Percentiles rank a stretch among this genome's conserved stretches.
phyloP scores from a whole-genome alignment of 2,113 vertebrate species.

The Pitta sordida region DNA sequence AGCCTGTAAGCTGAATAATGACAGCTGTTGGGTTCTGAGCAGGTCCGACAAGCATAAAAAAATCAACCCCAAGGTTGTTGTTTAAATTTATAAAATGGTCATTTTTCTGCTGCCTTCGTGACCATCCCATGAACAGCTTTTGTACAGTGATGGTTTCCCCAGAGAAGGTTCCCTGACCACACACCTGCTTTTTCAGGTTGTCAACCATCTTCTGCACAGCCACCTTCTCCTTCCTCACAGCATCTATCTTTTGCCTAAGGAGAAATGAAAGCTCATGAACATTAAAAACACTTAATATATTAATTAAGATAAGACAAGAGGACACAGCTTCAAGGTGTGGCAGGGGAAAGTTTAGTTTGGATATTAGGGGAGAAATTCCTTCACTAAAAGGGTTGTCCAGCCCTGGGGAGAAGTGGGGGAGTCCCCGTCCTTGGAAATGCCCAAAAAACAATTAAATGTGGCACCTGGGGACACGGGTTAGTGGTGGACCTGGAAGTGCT shows the following conservation, averaged over 20 bases:
- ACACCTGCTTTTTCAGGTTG: constrained; percentile 85
- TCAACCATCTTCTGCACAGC: constrained; percentile 79
- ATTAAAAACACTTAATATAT: neutral
- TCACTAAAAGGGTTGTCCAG: neutral
- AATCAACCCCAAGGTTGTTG: neutral
- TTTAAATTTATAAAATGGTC: neutral
- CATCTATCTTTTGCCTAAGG: constrained; percentile 81
- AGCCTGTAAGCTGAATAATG: neutral
- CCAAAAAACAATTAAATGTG: neutral
- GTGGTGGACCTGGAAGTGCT: neutral
- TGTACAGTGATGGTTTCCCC: neutral
- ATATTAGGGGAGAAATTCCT: neutral
- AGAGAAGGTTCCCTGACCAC: neutral
- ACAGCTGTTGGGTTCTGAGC: neutral
- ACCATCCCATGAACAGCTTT: neutral
- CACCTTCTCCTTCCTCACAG: constrained; percentile 80
- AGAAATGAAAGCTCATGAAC: neutral
- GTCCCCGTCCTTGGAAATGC: too few species aligned
- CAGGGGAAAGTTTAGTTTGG: neutral
- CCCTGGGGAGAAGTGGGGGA: neutral
- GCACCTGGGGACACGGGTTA: neutral
- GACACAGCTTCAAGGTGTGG: neutral
- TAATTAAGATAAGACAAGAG: neutral
- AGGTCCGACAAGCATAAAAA: neutral
- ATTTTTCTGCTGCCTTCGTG: neutral